Percentiles rank a stretch among this genome's conserved stretches.
Conservation (phyloP, 2,797 vertebrate genomes). For the Manis pentadactyla region DNA sequence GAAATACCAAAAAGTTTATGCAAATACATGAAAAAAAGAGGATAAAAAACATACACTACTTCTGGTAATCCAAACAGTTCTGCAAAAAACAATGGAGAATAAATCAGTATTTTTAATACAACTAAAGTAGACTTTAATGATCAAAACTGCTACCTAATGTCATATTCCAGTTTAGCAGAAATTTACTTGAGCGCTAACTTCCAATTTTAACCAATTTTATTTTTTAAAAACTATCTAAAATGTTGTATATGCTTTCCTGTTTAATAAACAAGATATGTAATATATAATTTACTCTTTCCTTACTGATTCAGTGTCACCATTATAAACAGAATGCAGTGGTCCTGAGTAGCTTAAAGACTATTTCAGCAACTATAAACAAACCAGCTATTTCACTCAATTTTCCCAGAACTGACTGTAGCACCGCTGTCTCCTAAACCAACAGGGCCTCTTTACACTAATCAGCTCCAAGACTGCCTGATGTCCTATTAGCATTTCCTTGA, state of each 20-base stretch:
- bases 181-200: not conserved
- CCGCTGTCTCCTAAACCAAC: not conserved
- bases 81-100: constrained; percentile 31
- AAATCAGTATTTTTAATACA: constrained; percentile 41
- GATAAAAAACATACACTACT: not conserved
- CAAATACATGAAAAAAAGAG: constrained; percentile 18
- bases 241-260: not conserved
- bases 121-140: not conserved
- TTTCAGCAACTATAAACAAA: constrained; percentile 39
- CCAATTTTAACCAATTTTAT: not conserved
- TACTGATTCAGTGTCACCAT: not conserved
- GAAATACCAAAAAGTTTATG: constrained; percentile 30
- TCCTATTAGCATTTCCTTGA: not conserved
- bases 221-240: not conserved
- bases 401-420: not conserved
- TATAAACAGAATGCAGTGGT: not conserved
- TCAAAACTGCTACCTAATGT: constrained; percentile 18
- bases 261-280: constrained; percentile 21
- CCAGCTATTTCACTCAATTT: constrained; percentile 1
- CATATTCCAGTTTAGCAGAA: not conserved
- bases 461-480: not conserved
- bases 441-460: not conserved
- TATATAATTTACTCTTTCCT: not conserved
- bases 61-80: constrained; percentile 7
- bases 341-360: not conserved